These are phyloP conservation scores for Cremastobaeus sp. DNA, from an alignment of 2,888 invertebrate species.

Conservation along the genomic window DNA sequence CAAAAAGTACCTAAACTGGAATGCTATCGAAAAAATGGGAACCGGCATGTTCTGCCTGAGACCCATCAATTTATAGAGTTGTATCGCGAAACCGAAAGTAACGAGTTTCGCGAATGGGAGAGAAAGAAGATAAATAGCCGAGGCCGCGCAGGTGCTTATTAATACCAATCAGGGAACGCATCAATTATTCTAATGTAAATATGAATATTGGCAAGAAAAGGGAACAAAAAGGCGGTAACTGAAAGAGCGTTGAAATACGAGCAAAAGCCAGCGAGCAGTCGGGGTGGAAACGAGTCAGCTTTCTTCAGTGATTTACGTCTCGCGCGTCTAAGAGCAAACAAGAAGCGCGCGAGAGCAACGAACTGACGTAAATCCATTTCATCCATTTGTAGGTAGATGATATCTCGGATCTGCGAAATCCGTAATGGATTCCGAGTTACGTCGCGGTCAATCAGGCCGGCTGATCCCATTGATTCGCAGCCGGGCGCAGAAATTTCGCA, in stretches of 20 bases:
- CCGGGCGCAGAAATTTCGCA: conserved; percentile 16
- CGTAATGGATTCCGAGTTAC: conserved; percentile 16
- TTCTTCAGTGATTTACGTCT: conserved; percentile 37
- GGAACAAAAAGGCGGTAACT: conserved; percentile 18
- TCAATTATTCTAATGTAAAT: conserved; percentile 3
- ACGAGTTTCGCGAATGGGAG: conserved; percentile 1
- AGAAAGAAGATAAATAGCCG: conserved; percentile 18
- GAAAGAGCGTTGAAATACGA: conserved; percentile 25
- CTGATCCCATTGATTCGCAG: neutral
- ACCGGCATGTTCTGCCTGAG: too few species aligned
- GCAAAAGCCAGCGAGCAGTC: conserved; percentile 21
- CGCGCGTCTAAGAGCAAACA: conserved; percentile 3
- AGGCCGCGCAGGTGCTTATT: conserved; percentile 7
- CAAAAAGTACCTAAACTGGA: too few species aligned
- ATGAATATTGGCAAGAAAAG: neutral
- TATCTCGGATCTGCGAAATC: conserved; percentile 19
- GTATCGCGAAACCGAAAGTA: conserved; percentile 31
- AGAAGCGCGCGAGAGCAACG: conserved; percentile 2
- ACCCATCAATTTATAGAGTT: neutral
- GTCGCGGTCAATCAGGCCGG: too few species aligned
- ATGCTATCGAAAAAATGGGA: too few species aligned
- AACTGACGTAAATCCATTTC: conserved; percentile 40
- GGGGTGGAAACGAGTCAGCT: neutral
- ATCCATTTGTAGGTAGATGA: conserved; percentile 27
- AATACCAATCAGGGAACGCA: neutral